These are phyloP conservation scores for Centropyge bicolor DNA, from an alignment of 2,797 vertebrate genomes.

Conservation along the genomic window DNA sequence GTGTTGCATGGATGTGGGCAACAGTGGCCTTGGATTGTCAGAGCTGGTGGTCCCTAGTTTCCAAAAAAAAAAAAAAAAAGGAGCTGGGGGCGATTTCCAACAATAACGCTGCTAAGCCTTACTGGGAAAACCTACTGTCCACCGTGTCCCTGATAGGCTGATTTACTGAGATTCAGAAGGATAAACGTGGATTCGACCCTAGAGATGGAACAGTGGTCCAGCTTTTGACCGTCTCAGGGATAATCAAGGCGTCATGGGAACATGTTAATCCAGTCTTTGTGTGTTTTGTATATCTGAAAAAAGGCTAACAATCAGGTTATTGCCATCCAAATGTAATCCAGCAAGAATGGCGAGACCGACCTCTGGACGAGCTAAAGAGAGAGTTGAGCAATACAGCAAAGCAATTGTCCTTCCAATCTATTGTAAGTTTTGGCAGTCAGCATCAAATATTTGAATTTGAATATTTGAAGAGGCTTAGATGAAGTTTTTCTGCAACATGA, in stretches of 20 bases:
- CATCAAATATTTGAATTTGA: neutral
- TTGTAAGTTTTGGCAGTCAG: neutral
- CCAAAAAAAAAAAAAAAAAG: too few relatives aligned
- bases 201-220: too few relatives aligned
- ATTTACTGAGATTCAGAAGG: too few relatives aligned
- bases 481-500: neutral
- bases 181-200: too few relatives aligned
- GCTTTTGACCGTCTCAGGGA: too few relatives aligned
- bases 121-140: neutral
- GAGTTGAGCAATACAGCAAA: neutral
- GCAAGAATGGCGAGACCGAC: neutral
- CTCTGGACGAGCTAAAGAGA: neutral
- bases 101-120: neutral
- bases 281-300: neutral
- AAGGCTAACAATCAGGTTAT: neutral
- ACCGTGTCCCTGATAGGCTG: neutral
- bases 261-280: too few relatives aligned
- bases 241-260: too few relatives aligned
- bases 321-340: neutral
- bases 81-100: neutral
- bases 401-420: neutral
- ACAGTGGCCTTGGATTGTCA: neutral
- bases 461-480: neutral
- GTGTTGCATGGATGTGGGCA: slow-evolving; percentile 6
- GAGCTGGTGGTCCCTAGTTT: neutral